phyloP scores from a whole-genome alignment of 2,113 vertebrate genomes.

The Epinephelus moara region DNA sequence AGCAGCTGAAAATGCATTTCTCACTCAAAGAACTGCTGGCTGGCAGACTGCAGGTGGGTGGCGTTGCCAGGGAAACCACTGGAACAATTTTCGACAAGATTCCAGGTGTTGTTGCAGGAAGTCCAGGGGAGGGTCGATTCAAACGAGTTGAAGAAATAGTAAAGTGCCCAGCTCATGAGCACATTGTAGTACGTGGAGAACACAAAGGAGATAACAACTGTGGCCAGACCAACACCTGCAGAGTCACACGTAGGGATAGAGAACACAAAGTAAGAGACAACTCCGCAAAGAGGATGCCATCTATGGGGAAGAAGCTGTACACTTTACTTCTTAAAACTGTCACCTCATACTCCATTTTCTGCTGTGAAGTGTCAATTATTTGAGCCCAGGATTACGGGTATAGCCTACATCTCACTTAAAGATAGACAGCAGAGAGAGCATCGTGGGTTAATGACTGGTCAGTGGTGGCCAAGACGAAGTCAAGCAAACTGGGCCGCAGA shows the following conservation, averaged over 20 bases:
- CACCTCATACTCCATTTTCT: constrained; percentile 6
- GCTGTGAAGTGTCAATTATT: not conserved
- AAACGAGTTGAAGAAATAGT: constrained; percentile 84
- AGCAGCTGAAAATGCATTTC: constrained; percentile 23
- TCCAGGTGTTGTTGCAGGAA: constrained; percentile 85
- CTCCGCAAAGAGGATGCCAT: not conserved
- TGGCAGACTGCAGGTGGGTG: constrained; percentile 81
- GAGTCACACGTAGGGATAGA: constrained; percentile 36
- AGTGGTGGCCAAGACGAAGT: not conserved
- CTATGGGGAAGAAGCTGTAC: not conserved
- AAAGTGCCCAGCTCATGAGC: constrained; percentile 83
- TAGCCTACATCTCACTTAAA: not conserved
- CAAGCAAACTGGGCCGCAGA: not conserved
- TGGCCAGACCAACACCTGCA: constrained; percentile 84
- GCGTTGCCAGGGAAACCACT: constrained; percentile 77
- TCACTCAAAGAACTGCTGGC: constrained; percentile 87
- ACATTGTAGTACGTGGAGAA: constrained; percentile 85
- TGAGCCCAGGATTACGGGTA: not conserved
- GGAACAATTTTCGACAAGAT: constrained; percentile 77
- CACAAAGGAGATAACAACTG: constrained; percentile 83
- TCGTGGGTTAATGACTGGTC: not conserved
- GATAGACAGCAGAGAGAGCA: not conserved
- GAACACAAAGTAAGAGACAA: constrained; percentile 39
- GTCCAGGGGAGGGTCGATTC: constrained; percentile 77
- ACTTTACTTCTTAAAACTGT: not conserved